Evolutionary conservation across 2,888 invertebrate genomes (phyloP).

Genomic region (Sabellastarte sp.): DNA sequence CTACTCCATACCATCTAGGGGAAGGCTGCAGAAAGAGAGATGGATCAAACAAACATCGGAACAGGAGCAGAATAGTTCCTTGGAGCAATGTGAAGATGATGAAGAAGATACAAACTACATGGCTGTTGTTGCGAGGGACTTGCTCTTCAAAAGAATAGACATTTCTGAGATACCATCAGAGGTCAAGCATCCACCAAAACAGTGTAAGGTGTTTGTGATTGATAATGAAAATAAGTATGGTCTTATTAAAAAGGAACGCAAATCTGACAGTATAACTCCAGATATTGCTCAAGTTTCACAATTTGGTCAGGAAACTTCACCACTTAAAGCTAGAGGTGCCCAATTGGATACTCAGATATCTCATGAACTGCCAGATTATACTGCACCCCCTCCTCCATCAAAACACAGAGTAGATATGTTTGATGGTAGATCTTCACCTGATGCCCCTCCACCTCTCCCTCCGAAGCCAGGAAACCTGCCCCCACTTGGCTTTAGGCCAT

Average conservation of each 20-base stretch:
- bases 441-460: constrained; percentile 31
- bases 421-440: constrained; percentile 1
- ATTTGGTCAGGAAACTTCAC: neutral
- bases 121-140: constrained; percentile 22
- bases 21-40: constrained; percentile 13
- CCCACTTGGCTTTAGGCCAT: constrained; percentile 2
- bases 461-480: constrained; percentile 32
- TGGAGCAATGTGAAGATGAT: neutral
- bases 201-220: constrained; percentile 22
- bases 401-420: neutral
- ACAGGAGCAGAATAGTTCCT: neutral
- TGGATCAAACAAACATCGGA: constrained; percentile 27
- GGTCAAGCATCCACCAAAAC: constrained; percentile 21
- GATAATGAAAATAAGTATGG: constrained; percentile 20
- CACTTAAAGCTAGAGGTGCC: neutral
- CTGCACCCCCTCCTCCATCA: neutral
- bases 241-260: neutral
- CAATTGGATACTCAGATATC: neutral
- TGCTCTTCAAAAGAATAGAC: constrained; percentile 21
- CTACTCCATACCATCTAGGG: constrained; percentile 25
- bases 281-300: neutral
- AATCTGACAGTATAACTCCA: neutral
- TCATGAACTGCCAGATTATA: neutral
- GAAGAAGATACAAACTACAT: constrained; percentile 16
- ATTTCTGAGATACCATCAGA: constrained; percentile 18